Evolutionary conservation across 2,113 vertebrate species (phyloP).

Genomic region (Anhinga rufa): DNA sequence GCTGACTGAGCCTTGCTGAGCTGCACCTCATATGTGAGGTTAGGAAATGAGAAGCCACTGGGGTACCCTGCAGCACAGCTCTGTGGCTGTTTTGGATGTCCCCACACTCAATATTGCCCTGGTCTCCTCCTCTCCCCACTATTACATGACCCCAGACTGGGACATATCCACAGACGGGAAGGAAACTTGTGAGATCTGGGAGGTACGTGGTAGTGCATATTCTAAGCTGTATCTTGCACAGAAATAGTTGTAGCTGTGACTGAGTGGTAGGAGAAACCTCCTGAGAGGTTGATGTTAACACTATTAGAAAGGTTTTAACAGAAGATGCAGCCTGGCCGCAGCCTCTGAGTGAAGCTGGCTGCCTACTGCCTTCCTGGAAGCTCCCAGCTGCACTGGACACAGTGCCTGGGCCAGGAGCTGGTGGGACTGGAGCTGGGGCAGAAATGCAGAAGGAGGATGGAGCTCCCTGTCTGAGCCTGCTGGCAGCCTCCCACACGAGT

Average conservation of each 20-base stretch:
- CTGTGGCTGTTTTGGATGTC: neutral
- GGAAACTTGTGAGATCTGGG: neutral
- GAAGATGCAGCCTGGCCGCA: neutral
- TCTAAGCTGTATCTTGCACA: neutral
- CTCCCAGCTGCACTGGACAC: neutral
- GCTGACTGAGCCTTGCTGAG: neutral
- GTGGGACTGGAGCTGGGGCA: neutral
- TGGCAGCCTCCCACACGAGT: neutral
- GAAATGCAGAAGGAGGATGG: slow-evolving; percentile 7
- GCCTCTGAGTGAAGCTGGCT: neutral
- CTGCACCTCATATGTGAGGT: neutral
- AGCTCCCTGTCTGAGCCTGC: neutral
- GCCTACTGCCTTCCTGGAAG: neutral
- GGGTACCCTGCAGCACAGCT: neutral
- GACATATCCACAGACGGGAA: neutral
- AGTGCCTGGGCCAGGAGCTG: neutral
- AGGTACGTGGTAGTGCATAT: neutral
- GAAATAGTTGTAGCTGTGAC: neutral
- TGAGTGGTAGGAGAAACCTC: neutral
- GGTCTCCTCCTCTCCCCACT: neutral
- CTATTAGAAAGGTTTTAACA: neutral
- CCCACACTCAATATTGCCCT: neutral
- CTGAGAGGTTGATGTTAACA: neutral
- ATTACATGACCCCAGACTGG: neutral
- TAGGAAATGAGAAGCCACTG: neutral